These are phyloP conservation scores for Polymixis flavicincta DNA, from an alignment of 2,888 invertebrate genomes.

Conservation along the genomic window DNA sequence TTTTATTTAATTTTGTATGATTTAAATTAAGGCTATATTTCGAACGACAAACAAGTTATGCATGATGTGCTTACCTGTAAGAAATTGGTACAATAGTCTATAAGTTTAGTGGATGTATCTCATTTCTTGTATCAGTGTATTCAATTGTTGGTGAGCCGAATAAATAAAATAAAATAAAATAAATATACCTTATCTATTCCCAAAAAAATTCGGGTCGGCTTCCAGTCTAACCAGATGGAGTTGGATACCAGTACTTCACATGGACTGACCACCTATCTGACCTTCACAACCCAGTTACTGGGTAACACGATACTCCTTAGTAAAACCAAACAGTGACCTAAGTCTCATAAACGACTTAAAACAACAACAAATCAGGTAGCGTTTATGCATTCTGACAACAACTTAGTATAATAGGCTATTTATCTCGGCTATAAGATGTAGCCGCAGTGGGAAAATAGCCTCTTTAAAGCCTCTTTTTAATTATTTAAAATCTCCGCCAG, in stretches of 20 bases:
- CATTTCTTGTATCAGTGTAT: too few relatives aligned
- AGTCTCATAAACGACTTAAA: too few relatives aligned
- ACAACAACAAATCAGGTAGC: constrained; percentile 25
- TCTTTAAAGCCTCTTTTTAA: constrained; percentile 43
- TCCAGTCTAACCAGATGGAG: neutral
- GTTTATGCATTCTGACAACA: constrained; percentile 45
- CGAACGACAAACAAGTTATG: too few relatives aligned
- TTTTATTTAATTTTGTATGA: too few relatives aligned
- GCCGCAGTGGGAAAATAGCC: constrained; percentile 33
- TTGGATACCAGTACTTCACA: neutral
- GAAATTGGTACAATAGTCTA: too few relatives aligned
- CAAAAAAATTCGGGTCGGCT: too few relatives aligned
- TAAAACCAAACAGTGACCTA: neutral
- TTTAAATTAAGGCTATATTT: too few relatives aligned
- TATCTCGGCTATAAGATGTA: constrained; percentile 49
- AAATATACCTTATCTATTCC: neutral
- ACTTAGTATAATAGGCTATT: constrained; percentile 55
- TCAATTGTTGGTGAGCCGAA: too few relatives aligned
- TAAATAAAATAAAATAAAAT: too few relatives aligned
- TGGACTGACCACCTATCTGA: too few relatives aligned
- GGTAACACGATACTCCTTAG: neutral
- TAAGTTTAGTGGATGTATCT: too few relatives aligned
- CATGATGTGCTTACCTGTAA: too few relatives aligned
- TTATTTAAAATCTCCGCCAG: constrained; percentile 41
- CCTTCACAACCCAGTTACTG: neutral